Base-by-base conservation (phyloP, 2,888 invertebrate species). In the Leptinotarsa juncta region DNA sequence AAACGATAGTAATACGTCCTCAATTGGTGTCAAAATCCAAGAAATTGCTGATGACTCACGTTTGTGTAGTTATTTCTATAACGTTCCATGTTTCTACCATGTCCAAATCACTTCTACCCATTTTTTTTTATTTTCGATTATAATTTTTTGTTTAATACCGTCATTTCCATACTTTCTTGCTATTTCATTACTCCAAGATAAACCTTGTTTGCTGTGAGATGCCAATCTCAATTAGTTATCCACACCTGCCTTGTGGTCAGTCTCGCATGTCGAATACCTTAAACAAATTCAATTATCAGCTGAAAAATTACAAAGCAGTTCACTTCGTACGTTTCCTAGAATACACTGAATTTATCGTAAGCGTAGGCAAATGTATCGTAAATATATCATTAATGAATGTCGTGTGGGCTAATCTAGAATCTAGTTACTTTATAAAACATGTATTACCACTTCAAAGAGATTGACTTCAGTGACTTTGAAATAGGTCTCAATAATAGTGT, bases 331-430 rank as follows among this genome's bases (percentile, higher is more conserved):
- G n/a, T 62, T 62, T 62, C 62, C n/a, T 42, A 14, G 62, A 42
- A 62, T n/a, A 62, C 62, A 62, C 10, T 62, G n/a, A 23, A n/a
- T 62, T 62, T 62, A 62, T 62, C 42, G 32, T 42, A 14, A 62
- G 62, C 42, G 62, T 62, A 32, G 62, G 62, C 62, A 32, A 62
- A 2, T 3, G 32, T 26, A 57, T 57, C 55, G 12, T 57, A 57
- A 57, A 57, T 57, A 62, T 62, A 62, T 62, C 62, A 62, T 62
- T 62, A 62, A 5, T 16, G 32, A 26, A 32, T 62, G 15, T 26
- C 26, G 62, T 62, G 62, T 62, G 62, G 42, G 62, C 26, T n/a
- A 32, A 62, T 62, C 62, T 62, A 42, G 12, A n/a, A 62, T 62
- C 62, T 62, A 62, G 62, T 26, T n/a, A 62, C 26, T 42, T 10